Base-by-base conservation (phyloP, 2,888 invertebrate species). In the Yponomeuta evonymella region DNA sequence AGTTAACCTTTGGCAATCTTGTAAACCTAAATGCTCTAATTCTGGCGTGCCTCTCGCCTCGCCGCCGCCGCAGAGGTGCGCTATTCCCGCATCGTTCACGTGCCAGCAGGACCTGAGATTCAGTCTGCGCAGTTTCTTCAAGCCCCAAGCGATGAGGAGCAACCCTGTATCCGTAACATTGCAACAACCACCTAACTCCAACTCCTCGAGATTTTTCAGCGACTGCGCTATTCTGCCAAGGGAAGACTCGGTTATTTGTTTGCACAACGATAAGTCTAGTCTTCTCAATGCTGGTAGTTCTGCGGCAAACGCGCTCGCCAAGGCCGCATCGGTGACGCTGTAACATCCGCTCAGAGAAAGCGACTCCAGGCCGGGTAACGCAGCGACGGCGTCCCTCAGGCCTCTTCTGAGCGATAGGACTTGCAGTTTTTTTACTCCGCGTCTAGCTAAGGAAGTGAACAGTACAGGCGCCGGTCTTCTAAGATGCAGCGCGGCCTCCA, bases 101-200 rank as follows among this genome's bases (percentile, higher is more conserved):
- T 97, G 96, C 96, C 98, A 97, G 87, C 98, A 98, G 73, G 98
- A 98, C 73, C 98, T 93, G 73, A 98, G 91, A 84, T 98, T 98
- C 77, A 98, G 93, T 73, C 95, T 94, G 81, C 96, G 96, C 75
- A 98, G 89, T 81, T 96, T 96, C 80, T 95, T 95, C 70, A 98
- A 91, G 11, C 97, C 97, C 96, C 96, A 97, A 72, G 98, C 97
- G 72, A 98, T 95, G 62, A 97, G 92, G 74, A 97, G 93, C 69
- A 98, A 92, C 0, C 98, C 98, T 0, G 96, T 96, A 85, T 98
- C 98, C 68, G 98, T 97, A 71, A 98, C 95, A 84, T 97, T 96
- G 82, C 96, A 95, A 87, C 98, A 98, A 2, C 98, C 98, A 23
- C 98, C 98, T 70, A 98, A 90, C 80, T 98, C 97, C 70, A 98